Percentiles rank a stretch among this genome's conserved stretches.
phyloP scores from a whole-genome alignment of 2,113 vertebrate species.

The Dipodomys spectabilis region DNA sequence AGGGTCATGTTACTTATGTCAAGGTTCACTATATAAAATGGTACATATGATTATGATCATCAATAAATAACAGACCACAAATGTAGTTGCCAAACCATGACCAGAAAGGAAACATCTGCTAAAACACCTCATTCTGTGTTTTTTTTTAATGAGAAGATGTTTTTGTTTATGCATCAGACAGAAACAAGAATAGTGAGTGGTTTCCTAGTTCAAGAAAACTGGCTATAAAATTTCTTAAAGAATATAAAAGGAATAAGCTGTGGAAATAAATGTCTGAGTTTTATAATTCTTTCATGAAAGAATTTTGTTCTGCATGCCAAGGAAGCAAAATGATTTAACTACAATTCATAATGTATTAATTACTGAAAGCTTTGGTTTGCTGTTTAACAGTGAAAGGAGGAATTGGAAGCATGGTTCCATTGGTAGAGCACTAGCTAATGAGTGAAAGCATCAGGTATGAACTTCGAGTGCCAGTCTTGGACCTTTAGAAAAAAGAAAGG shows the following conservation, averaged over 20 bases:
- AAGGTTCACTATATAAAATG: conserved; percentile 29
- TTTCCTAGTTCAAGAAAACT: background rate
- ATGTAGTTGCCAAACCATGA: background rate
- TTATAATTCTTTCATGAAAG: background rate
- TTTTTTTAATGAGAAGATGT: background rate
- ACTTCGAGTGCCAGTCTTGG: no score
- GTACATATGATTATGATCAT: background rate
- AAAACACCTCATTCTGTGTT: background rate
- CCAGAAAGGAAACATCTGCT: background rate
- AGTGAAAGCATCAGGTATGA: no score
- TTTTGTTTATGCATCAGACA: background rate
- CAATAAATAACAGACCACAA: background rate
- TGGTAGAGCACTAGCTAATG: no score
- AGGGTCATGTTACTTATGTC: conserved; percentile 29
- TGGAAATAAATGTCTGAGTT: background rate
- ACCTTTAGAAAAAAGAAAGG: background rate
- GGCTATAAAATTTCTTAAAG: background rate
- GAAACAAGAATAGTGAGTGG: background rate
- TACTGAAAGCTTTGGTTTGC: background rate
- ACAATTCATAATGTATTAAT: background rate
- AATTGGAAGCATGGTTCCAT: no score
- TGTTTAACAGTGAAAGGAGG: background rate
- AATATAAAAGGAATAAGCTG: background rate
- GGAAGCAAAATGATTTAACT: background rate
- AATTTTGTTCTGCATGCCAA: background rate